Percentiles rank a stretch among this genome's conserved stretches.
Evolutionary conservation across 2,113 vertebrate species (phyloP).

Genomic region (Salvator merianae): DNA sequence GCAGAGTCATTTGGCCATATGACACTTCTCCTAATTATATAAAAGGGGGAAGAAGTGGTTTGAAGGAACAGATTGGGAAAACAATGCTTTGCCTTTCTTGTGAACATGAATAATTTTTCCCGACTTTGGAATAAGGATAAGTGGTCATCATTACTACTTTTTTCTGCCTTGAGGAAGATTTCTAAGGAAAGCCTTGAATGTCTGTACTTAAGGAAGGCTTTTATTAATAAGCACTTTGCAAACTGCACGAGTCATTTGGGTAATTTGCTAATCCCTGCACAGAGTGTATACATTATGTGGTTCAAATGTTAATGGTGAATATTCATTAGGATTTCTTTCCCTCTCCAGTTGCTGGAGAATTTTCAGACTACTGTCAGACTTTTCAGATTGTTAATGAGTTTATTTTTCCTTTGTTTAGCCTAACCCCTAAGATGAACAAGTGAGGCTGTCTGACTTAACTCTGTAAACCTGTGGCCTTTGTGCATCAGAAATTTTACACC

Average conservation of each 20-base stretch:
- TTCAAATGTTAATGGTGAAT: slow-evolving; percentile 35
- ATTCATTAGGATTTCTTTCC: slow-evolving; percentile 19
- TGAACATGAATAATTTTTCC: no score
- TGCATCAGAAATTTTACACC: background rate
- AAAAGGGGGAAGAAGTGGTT: no score
- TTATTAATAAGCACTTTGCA: slow-evolving; percentile 10
- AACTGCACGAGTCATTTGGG: slow-evolving; percentile 15
- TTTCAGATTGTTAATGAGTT: slow-evolving; percentile 19
- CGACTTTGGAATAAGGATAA: no score
- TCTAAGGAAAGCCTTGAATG: no score
- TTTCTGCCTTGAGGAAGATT: background rate
- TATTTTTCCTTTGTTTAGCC: background rate
- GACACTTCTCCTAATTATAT: background rate
- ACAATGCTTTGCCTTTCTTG: no score
- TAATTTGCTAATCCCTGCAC: slow-evolving; percentile 29
- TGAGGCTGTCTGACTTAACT: slow-evolving; percentile 4
- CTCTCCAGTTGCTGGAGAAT: slow-evolving; percentile 12
- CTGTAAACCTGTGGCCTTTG: slow-evolving; percentile 7
- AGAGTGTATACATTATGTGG: background rate
- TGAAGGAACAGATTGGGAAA: no score
- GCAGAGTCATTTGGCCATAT: background rate
- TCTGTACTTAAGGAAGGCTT: background rate
- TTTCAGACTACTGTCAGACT: slow-evolving; percentile 10
- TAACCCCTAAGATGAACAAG: background rate
- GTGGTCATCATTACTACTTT: background rate